Percentiles rank a stretch among this genome's conserved stretches.
These are phyloP conservation scores for Centroberyx gerrardi DNA, from an alignment of 2,797 vertebrate species.

Conservation along the genomic window DNA sequence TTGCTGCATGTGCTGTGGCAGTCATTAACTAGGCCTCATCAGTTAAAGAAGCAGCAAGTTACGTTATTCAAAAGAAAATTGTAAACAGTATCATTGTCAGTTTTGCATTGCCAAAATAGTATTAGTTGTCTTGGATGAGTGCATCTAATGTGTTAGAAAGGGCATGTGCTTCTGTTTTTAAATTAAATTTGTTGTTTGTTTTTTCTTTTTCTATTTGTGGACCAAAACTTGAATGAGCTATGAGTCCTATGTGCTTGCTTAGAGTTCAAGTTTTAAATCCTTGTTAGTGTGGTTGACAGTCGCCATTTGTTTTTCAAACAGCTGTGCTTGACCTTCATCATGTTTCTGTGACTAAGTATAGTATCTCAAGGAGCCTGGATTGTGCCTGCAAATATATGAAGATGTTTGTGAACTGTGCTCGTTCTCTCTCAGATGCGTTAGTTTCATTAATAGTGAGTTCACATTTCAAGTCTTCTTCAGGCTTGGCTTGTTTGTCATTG, in stretches of 20 bases:
- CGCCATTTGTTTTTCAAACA: not conserved
- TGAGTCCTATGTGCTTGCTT: not conserved
- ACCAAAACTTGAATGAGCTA: not conserved
- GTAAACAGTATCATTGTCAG: not conserved
- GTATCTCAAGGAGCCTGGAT: no score
- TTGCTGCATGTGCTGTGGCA: conserved; percentile 65
- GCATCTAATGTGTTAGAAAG: conserved; percentile 6
- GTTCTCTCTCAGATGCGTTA: no score
- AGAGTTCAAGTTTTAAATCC: not conserved
- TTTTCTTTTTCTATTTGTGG: not conserved
- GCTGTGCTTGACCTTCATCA: not conserved
- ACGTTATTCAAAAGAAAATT: not conserved
- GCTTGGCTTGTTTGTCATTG: no score
- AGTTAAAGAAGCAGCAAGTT: not conserved
- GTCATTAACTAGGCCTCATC: not conserved
- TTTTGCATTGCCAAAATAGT: not conserved
- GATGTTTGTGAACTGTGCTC: no score
- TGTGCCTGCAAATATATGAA: no score
- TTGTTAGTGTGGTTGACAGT: not conserved
- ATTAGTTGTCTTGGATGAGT: not conserved
- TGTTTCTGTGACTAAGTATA: not conserved
- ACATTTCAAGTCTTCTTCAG: no score
- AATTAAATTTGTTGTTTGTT: not conserved
- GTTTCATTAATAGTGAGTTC: no score
- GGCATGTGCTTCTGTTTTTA: not conserved